phyloP scores from a whole-genome alignment of 2,113 vertebrate species.

The Ibidorhyncha struthersii region DNA sequence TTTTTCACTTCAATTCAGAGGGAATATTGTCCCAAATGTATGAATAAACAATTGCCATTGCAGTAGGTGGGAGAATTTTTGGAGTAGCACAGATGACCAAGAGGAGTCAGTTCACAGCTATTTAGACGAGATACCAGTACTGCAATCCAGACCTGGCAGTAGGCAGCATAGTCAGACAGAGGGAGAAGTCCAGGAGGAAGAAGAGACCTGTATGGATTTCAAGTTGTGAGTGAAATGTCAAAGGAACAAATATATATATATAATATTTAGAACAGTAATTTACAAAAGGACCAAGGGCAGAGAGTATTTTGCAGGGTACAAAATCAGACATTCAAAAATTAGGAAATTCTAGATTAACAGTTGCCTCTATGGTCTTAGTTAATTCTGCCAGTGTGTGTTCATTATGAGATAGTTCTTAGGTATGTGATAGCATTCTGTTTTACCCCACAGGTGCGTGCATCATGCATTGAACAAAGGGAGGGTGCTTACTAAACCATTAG shows the following conservation, averaged over 20 bases:
- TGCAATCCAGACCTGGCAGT: slow-evolving; percentile 56
- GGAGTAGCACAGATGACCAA: slow-evolving; percentile 61
- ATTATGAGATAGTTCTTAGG: neutral
- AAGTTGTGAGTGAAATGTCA: slow-evolving; percentile 59
- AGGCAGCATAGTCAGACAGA: slow-evolving; percentile 71
- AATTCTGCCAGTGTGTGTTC: neutral
- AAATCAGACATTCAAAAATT: neutral
- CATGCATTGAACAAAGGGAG: neutral
- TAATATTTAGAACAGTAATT: neutral
- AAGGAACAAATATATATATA: neutral
- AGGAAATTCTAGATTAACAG: neutral
- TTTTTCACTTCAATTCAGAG: neutral
- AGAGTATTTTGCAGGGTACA: neutral
- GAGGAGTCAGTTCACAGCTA: slow-evolving; percentile 58
- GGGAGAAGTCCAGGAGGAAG: slow-evolving; percentile 51
- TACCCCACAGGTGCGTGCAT: neutral
- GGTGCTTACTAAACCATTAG: neutral
- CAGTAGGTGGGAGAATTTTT: slow-evolving; percentile 67
- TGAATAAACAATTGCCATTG: slow-evolving; percentile 60
- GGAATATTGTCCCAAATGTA: neutral
- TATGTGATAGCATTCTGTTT: neutral
- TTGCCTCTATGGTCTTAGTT: neutral
- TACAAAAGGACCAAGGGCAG: neutral
- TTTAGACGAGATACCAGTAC: slow-evolving; percentile 53
- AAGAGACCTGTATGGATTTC: neutral